Evolutionary conservation across 2,113 vertebrate species (phyloP).

Genomic region (Rostratula benghalensis): DNA sequence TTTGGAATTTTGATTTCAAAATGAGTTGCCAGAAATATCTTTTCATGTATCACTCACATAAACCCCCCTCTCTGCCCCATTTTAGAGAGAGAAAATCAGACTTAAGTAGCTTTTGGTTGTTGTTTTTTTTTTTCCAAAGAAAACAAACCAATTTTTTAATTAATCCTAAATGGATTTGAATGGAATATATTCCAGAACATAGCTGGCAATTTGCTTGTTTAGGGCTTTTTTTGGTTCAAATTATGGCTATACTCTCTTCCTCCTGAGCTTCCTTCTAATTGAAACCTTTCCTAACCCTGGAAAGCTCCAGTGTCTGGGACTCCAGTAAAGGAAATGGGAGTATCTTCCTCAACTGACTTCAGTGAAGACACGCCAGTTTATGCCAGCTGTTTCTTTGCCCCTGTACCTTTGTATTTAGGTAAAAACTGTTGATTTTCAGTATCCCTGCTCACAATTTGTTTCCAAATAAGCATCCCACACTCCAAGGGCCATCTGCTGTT

Average conservation of each 20-base stretch:
- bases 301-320: neutral
- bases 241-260: neutral
- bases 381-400: neutral
- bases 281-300: neutral
- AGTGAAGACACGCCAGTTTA: neutral
- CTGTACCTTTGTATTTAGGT: neutral
- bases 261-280: neutral
- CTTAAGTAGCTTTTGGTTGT: neutral
- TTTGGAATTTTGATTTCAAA: neutral
- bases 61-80: accelerated
- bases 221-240: neutral
- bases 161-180: neutral
- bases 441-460: neutral
- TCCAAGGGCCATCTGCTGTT: slow-evolving; percentile 28
- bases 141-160: neutral
- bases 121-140: neutral
- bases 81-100: neutral
- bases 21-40: neutral
- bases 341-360: neutral
- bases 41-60: neutral
- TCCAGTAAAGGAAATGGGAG: neutral
- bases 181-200: neutral
- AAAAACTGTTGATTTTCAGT: neutral
- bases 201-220: neutral
- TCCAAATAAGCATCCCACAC: neutral